These are phyloP conservation scores for Nomada lathburiana DNA, from an alignment of 2,888 invertebrate species.

Conservation along the genomic window DNA sequence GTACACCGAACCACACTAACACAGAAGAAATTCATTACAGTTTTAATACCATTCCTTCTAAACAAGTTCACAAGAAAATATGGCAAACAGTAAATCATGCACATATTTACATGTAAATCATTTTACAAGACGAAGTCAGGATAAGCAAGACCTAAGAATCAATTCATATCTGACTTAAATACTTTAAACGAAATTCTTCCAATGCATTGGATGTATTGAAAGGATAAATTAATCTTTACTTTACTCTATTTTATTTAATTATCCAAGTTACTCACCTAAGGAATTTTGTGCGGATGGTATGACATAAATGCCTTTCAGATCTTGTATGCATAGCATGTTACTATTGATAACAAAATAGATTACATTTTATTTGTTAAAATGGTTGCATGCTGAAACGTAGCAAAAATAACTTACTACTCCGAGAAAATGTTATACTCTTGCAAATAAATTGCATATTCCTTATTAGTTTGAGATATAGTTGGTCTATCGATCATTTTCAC, in stretches of 20 bases:
- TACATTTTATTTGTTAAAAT: not conserved
- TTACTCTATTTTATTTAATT: not conserved
- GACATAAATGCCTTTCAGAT: conserved; percentile 95
- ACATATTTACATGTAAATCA: conserved; percentile 67
- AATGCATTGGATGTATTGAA: conserved; percentile 13
- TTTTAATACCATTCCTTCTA: not conserved
- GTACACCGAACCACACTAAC: conserved; percentile 95
- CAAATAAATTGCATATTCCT: conserved; percentile 90
- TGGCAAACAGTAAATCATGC: conserved; percentile 40
- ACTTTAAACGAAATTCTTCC: conserved; percentile 25
- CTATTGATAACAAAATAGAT: conserved; percentile 86
- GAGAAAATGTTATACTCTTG: conserved; percentile 96
- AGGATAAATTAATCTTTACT: conserved; percentile 1
- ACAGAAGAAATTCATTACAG: conserved; percentile 70
- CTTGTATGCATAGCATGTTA: conserved; percentile 93
- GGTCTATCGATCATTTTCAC: conserved; percentile 86
- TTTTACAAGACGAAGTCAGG: conserved; percentile 66
- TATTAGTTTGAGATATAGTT: conserved; percentile 86
- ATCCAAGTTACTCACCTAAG: conserved; percentile 87
- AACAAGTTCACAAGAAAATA: conserved; percentile 24
- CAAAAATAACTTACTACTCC: conserved; percentile 91
- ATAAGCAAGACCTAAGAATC: conserved; percentile 67
- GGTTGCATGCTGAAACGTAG: not conserved
- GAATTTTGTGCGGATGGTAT: conserved; percentile 95
- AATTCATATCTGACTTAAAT: conserved; percentile 49